Base-by-base conservation (phyloP, 2,888 invertebrate genomes). In the Sminthurinus aureus region DNA sequence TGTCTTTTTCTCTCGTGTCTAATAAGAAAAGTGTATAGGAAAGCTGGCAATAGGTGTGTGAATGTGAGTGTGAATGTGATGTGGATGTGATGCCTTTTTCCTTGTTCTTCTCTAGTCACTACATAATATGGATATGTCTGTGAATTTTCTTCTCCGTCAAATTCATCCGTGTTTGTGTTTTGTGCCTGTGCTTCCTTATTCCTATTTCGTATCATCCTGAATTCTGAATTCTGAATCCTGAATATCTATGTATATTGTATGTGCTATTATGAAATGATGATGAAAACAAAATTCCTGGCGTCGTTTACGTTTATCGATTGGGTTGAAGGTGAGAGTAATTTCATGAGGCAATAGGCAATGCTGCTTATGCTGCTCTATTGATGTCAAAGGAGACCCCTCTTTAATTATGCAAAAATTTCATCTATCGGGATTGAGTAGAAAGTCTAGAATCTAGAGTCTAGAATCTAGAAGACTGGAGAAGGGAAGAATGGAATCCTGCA, bases 401-500 rank as follows among this genome's bases (percentile, higher is more conserved):
- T 84, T 84, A 84, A 84, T 84, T 84, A 84, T 84, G 79, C 84
- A 84, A 82, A 84, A 58, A 71, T 84, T 84, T 84, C 79, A 77
- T 84, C 71, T 77, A n/a, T 24, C 26, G 76, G 76, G 22, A 22
- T 50, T 50, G 22, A 69, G 79, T 51, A 67, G 24, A 67, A 71
- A 69, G 20, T 26, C 26, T 79, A 79, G 24, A 38, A 6, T 38
- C 38, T 38, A 38, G 38, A 38, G 20, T 26, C 26, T 79, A 79
- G 24, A 38, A 6, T 38, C 38, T 38, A 38, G 38, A 38, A n/a
- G n/a, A n/a, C n/a, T n/a, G n/a, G n/a, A n/a, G n/a, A n/a, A n/a
- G n/a, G n/a, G n/a, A 38, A 38, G 38, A 38, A 38, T 38, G 38
- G 38, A 38, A 38, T 38, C 38, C 38, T 38, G 38, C 3, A 38